phyloP scores from a whole-genome alignment of 1,140 invertebrate genomes.

The Galleria mellonella region DNA sequence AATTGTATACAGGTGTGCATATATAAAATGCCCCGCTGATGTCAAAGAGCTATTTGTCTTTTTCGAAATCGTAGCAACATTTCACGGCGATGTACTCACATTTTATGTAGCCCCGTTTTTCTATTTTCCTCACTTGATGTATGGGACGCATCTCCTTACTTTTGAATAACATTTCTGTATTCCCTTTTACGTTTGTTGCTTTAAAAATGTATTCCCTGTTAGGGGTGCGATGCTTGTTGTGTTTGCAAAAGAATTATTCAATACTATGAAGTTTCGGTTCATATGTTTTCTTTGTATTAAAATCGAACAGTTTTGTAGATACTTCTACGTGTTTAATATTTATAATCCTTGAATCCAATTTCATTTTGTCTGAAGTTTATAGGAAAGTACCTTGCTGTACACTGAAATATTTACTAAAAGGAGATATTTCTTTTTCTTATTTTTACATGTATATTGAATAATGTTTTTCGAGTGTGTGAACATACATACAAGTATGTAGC shows the following conservation, averaged over 20 bases:
- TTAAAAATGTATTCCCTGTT: constrained; percentile 60
- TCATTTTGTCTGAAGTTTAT: no score
- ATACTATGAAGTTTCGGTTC: not conserved
- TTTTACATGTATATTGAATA: no score
- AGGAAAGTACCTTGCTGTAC: no score
- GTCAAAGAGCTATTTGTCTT: constrained; percentile 41
- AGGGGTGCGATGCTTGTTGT: constrained; percentile 22
- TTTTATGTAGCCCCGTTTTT: constrained; percentile 53
- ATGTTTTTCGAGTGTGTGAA: no score
- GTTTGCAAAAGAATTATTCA: constrained; percentile 31
- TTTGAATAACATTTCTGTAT: constrained; percentile 52
- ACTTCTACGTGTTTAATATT: no score
- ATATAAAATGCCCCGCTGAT: constrained; percentile 23
- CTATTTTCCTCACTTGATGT: constrained; percentile 59
- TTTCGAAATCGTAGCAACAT: constrained; percentile 48
- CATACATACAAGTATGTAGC: no score
- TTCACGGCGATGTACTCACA: constrained; percentile 42
- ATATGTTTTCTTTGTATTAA: no score
- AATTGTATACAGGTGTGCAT: constrained; percentile 12
- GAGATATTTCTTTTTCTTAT: no score
- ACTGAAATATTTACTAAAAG: not conserved
- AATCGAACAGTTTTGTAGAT: no score
- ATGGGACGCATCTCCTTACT: constrained; percentile 64
- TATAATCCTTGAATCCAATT: no score
- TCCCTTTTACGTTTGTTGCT: constrained; percentile 57